Conservation (phyloP, 1,140 invertebrate genomes). For the Neelides sp. region DNA sequence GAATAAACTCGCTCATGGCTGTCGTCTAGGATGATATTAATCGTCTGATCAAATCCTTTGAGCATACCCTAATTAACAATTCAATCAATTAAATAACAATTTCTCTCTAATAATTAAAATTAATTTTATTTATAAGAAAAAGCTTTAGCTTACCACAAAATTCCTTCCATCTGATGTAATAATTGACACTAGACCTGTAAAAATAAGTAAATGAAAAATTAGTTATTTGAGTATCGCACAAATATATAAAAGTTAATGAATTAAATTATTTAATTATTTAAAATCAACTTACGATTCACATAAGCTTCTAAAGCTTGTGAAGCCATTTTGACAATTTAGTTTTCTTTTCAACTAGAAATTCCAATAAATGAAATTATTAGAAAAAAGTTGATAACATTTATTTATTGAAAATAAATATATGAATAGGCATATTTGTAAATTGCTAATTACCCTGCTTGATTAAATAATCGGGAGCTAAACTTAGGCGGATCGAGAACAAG, state of each 20-base stretch:
- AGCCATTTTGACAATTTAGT: too few relatives aligned
- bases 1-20: conserved; percentile 95
- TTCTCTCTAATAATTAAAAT: conserved; percentile 15
- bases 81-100: conserved; percentile 26
- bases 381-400: too few relatives aligned
- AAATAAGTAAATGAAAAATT: neutral
- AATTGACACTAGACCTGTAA: conserved; percentile 73
- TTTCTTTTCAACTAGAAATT: too few relatives aligned
- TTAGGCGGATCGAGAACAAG: too few relatives aligned
- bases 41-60: conserved; percentile 94
- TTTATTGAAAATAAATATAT: too few relatives aligned
- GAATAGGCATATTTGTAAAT: too few relatives aligned
- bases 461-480: too few relatives aligned
- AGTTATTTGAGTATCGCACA: neutral
- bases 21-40: conserved; percentile 94
- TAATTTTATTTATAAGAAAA: conserved; percentile 14
- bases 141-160: conserved; percentile 64
- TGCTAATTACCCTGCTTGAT: too few relatives aligned
- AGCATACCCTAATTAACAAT: conserved; percentile 63
- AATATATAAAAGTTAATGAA: neutral
- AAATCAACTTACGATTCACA: conserved; percentile 24
- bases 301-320: conserved; percentile 21
- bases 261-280: neutral
- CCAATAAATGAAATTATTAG: too few relatives aligned
- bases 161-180: conserved; percentile 89